phyloP scores from a whole-genome alignment of 2,888 invertebrate species.

The Pristionchus maxplancki region DNA sequence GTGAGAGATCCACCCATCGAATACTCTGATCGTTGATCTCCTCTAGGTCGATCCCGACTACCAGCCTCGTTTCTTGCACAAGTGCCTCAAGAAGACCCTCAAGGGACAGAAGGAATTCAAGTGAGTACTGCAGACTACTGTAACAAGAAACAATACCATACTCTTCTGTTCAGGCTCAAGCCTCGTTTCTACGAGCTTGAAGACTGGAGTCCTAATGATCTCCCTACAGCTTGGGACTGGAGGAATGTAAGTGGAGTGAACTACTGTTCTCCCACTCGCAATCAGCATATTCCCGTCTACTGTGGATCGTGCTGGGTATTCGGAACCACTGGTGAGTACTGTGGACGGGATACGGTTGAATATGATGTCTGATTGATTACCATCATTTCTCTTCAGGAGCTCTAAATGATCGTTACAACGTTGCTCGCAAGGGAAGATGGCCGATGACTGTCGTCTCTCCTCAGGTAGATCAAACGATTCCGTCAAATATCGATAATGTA shows the following conservation, averaged over 20 bases:
- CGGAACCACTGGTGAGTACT: conserved; percentile 78
- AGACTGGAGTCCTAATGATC: conserved; percentile 22
- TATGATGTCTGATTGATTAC: neutral
- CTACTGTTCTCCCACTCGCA: conserved; percentile 79
- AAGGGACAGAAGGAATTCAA: conserved; percentile 44
- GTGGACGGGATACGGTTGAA: neutral
- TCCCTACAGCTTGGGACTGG: conserved; percentile 78
- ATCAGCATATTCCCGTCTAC: conserved; percentile 80
- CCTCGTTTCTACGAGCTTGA: conserved; percentile 42
- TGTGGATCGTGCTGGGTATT: conserved; percentile 81
- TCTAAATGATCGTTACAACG: conserved; percentile 80
- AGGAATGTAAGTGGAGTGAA: conserved; percentile 80
- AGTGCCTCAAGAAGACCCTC: conserved; percentile 43
- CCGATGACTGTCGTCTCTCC: conserved; percentile 80
- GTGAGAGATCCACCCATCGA: neutral
- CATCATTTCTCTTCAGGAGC: conserved; percentile 75
- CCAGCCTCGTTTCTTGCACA: conserved; percentile 44
- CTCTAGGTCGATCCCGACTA: conserved; percentile 10
- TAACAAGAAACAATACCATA: neutral
- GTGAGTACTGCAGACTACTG: neutral
- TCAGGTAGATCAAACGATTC: conserved; percentile 58
- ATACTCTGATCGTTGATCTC: neutral
- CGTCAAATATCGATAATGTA: neutral
- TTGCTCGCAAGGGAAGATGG: conserved; percentile 79
- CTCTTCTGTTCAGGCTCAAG: neutral